These are phyloP conservation scores for Pilophorus perplexus DNA, from an alignment of 2,888 invertebrate genomes.

Conservation along the genomic window DNA sequence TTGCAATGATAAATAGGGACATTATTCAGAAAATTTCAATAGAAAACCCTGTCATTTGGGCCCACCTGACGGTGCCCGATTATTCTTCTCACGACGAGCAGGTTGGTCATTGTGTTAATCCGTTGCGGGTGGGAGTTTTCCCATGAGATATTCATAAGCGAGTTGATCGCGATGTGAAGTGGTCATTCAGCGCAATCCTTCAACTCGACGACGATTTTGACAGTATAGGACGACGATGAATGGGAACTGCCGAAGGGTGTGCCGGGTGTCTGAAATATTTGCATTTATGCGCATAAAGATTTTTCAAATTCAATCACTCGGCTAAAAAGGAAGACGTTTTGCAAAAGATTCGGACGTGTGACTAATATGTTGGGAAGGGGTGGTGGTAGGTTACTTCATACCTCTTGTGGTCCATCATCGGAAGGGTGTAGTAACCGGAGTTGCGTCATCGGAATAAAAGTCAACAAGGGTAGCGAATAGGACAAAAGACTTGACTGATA, in stretches of 20 bases:
- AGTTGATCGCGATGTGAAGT: neutral
- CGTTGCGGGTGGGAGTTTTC: neutral
- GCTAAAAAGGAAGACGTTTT: neutral
- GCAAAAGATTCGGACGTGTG: slow-evolving; percentile 40
- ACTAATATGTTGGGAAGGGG: slow-evolving; percentile 35
- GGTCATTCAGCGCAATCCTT: neutral
- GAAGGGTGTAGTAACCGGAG: neutral
- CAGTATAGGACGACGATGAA: slow-evolving; percentile 25
- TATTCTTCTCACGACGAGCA: neutral
- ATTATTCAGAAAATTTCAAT: too few species aligned
- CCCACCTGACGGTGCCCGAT: too few species aligned
- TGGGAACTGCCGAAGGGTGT: neutral
- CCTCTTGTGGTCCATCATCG: slow-evolving; percentile 29
- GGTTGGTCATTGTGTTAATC: neutral
- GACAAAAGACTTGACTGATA: slow-evolving; percentile 38
- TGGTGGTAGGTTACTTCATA: slow-evolving; percentile 25
- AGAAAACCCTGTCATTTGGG: too few species aligned
- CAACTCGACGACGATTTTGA: slow-evolving; percentile 21
- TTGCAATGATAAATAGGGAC: too few species aligned
- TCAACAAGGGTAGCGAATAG: slow-evolving; percentile 42
- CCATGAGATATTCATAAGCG: slow-evolving; percentile 7
- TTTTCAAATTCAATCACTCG: neutral
- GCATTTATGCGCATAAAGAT: slow-evolving; percentile 23
- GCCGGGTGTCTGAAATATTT: neutral
- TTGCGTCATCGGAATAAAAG: slow-evolving; percentile 40